Evolutionary conservation across 2,113 vertebrate genomes (phyloP), one percentile per base, ranked within the genome.

Genomic region (Pao palembangensis): DNA sequence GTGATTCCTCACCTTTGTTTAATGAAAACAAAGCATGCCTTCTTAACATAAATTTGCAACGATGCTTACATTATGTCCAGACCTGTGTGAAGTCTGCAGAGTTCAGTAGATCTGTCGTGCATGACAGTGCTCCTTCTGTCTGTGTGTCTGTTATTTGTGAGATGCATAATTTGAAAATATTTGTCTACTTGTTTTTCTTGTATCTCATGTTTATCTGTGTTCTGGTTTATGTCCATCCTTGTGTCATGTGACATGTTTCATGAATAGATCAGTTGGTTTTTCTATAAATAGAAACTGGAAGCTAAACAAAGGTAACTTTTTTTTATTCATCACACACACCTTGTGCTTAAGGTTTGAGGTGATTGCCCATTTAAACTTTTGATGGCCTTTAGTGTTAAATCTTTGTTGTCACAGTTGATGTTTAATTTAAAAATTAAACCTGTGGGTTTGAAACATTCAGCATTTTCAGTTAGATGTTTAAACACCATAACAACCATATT

Each of bases 61-160:
- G 1, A 13, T 38, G 5, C 2, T 44, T 2, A 23, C 2, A 59
- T 7, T 17, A 28, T 4, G 25, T 43, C 10, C 49, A 44, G n/a
- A 59, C 20, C 21, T 58, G 10, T 55, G 3, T 58, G 68, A 57
- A 72, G 58, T 80, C 81, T 69, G 60, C 52, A 75, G 85, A 90
- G 87, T 87, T 85, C 88, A 84, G 89, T 90, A 90, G 89, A 90
- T 91, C 90, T 90, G 80, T 88, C 70, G 61, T 75, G 88, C 88
- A 90, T 90, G 87, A 19, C 2, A 7, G 51, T 61, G 69, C 76
- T 67, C 5, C 3, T 20, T 67, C 10, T 59, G 16, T 20, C 69
- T 5, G 63, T 75, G 50, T 41, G 3, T 2, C n/a, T 69, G 48
- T 71, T 63, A 69, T 59, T 59, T 60, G 43, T 74, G 7, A 31